phyloP scores from a whole-genome alignment of 2,797 vertebrate genomes.

The Peromyscus aztecus region DNA sequence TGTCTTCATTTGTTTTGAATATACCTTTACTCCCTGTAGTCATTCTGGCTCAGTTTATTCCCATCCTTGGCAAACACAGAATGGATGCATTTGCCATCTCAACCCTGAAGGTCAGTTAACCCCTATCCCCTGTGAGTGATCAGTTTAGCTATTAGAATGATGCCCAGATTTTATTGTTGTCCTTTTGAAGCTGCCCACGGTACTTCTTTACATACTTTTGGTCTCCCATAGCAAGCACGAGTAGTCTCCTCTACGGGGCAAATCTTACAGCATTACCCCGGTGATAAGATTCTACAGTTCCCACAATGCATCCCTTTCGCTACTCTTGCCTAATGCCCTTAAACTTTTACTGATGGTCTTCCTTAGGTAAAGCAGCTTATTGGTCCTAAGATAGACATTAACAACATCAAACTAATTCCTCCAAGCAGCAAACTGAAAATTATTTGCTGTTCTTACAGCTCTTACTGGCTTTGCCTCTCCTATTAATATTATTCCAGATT shows the following conservation, averaged over 20 bases:
- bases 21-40: neutral
- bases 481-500: neutral
- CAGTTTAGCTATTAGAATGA: neutral
- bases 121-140: neutral
- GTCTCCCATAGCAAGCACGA: neutral
- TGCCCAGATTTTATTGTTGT: neutral
- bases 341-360: neutral
- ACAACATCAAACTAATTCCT: neutral
- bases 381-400: neutral
- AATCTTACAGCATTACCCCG: neutral
- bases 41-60: neutral
- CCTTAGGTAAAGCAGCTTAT: no score
- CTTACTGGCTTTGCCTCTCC: neutral
- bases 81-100: neutral
- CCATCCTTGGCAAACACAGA: neutral
- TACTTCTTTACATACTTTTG: neutral
- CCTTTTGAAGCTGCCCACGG: neutral
- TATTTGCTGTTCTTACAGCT: neutral
- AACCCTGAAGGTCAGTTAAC: neutral
- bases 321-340: neutral
- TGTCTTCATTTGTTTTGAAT: neutral
- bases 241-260: neutral
- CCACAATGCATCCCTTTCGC: neutral
- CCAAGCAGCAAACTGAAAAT: neutral
- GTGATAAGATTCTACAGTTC: neutral